Percentiles rank a stretch among this genome's conserved stretches.
These are phyloP conservation scores for Cercopithecus neglectus DNA, from an alignment of 2,797 vertebrate species.

Conservation along the genomic window DNA sequence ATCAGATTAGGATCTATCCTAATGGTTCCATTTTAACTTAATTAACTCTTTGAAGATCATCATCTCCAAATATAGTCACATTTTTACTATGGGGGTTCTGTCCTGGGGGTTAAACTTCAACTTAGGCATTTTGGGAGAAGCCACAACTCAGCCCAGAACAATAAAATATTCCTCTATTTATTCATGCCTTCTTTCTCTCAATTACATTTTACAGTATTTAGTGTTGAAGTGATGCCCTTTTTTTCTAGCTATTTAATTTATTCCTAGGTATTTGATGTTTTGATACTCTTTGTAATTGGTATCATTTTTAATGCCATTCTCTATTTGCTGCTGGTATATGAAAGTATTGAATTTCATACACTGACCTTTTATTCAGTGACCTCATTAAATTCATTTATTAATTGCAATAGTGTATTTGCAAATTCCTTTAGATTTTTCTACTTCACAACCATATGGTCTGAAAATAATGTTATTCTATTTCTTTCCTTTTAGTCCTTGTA, in stretches of 20 bases:
- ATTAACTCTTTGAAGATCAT: background rate
- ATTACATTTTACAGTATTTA: background rate
- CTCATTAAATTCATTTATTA: background rate
- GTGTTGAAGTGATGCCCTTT: background rate
- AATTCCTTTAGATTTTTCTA: background rate
- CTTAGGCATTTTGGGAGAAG: background rate
- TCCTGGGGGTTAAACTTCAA: background rate
- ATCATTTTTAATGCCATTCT: background rate
- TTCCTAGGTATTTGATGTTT: background rate
- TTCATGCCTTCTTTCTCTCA: background rate
- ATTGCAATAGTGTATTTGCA: background rate
- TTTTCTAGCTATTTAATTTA: background rate
- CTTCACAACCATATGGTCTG: background rate
- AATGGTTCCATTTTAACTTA: background rate
- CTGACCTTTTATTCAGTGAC: background rate
- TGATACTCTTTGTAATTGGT: background rate
- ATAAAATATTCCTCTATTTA: background rate
- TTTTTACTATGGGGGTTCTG: background rate
- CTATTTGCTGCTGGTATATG: background rate
- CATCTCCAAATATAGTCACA: background rate
- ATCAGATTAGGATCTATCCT: background rate
- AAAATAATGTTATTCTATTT: background rate
- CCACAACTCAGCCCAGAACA: background rate
- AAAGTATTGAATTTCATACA: background rate
- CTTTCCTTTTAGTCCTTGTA: background rate